Conservation (phyloP, 1,140 invertebrate genomes). For the Ylistrum balloti region DNA sequence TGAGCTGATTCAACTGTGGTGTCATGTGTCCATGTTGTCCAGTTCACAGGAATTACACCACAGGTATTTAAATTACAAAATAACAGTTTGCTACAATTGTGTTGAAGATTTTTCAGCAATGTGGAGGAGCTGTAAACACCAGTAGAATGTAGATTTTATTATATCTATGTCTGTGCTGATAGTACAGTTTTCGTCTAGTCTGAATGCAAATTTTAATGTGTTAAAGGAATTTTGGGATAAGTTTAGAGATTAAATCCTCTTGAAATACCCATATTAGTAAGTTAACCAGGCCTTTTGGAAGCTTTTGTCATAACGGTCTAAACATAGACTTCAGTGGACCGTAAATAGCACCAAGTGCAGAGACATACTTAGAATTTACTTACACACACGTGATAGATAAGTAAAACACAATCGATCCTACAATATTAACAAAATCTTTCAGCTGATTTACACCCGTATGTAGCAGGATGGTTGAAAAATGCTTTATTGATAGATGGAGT, state of each 20-base stretch:
- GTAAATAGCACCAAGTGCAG: conserved; percentile 1
- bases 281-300: neutral
- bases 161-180: neutral
- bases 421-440: no score
- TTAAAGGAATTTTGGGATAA: neutral
- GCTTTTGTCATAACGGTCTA: neutral
- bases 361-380: neutral
- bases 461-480: no score
- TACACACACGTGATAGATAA: no score
- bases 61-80: conserved; percentile 36
- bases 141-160: neutral
- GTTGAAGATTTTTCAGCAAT: neutral
- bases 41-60: neutral
- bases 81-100: conserved; percentile 17
- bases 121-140: neutral
- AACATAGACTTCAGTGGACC: neutral
- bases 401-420: no score
- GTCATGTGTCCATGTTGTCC: neutral
- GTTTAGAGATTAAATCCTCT: neutral
- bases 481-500: no score
- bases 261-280: neutral
- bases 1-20: neutral
- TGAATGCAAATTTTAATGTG: neutral
- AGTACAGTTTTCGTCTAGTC: neutral
- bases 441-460: no score